Evolutionary conservation across 92 coral and sea anemone genomes (phyloP).

Genomic region (Virgularia gustaviana): DNA sequence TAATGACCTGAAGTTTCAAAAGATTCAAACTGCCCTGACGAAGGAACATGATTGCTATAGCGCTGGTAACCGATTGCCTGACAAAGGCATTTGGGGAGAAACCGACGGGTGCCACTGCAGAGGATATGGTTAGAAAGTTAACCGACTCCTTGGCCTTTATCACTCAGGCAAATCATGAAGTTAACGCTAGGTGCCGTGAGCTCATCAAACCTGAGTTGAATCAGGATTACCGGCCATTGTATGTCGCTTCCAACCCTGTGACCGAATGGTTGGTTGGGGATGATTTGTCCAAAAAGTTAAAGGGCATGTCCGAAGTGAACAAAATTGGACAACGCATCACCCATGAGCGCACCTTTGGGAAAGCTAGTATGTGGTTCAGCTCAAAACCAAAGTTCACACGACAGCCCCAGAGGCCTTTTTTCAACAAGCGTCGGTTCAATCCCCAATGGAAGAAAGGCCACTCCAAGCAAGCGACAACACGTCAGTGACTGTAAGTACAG

Average conservation of each 20-base stretch:
- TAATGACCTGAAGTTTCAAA: slow-evolving; percentile 22
- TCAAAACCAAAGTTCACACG: too few relatives aligned
- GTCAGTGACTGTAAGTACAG: slow-evolving; percentile 26
- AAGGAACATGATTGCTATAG: slow-evolving; percentile 5
- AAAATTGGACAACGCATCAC: slow-evolving; percentile 5
- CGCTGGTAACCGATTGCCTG: background rate
- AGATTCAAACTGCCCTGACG: slow-evolving; percentile 6
- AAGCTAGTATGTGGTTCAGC: too few relatives aligned
- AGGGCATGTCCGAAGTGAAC: too few relatives aligned
- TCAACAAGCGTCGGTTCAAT: too few relatives aligned
- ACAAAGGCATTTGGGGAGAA: slow-evolving; percentile 2
- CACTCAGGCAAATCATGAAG: background rate
- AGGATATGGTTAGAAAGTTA: background rate
- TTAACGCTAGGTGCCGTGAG: background rate
- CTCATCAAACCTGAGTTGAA: background rate
- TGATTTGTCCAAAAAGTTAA: background rate
- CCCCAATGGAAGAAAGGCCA: slow-evolving; percentile 25
- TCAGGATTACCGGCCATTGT: slow-evolving; percentile 17
- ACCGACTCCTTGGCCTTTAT: too few relatives aligned
- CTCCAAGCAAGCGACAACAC: slow-evolving; percentile 19
- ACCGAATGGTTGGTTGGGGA: slow-evolving; percentile 17
- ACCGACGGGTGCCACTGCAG: background rate
- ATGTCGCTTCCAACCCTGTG: slow-evolving; percentile 3
- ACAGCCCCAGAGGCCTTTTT: too few relatives aligned
- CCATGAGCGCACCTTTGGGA: background rate